phyloP scores from a whole-genome alignment of 92 coral and sea anemone genomes.

The Paragorgia papillata region DNA sequence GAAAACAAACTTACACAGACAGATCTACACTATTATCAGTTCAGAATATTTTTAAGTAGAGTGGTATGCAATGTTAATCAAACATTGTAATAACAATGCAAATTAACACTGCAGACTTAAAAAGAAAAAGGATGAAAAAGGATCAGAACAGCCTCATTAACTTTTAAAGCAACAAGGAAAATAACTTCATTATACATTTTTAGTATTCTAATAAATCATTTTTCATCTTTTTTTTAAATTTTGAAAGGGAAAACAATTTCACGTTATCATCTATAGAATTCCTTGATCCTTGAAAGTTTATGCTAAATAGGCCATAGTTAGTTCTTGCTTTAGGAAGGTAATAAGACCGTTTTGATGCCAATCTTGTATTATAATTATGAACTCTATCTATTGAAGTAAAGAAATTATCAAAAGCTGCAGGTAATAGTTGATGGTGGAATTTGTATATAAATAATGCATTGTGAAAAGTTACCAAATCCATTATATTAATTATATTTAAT shows the following conservation, averaged over 20 bases:
- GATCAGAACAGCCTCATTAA: no score
- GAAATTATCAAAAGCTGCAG: constrained; percentile 1
- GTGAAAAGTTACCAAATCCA: constrained; percentile 16
- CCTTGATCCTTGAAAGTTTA: constrained; percentile 2
- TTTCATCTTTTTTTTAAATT: neutral
- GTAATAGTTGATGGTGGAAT: neutral
- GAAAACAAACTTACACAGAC: no score
- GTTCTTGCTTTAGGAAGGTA: constrained; percentile 13
- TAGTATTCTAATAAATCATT: neutral
- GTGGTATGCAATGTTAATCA: no score
- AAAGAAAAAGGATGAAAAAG: no score
- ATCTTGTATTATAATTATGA: constrained; percentile 11
- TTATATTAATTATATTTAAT: constrained; percentile 14
- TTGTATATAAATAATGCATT: constrained; percentile 3
- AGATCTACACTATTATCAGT: no score
- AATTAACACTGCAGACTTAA: no score
- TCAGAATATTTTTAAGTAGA: no score
- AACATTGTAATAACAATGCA: no score
- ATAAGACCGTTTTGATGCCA: no score
- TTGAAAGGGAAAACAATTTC: constrained; percentile 1
- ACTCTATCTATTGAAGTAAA: neutral
- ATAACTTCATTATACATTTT: neutral
- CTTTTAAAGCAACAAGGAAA: no score
- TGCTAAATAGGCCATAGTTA: constrained; percentile 15
- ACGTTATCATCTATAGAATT: neutral